Base-by-base conservation (phyloP, 2,797 vertebrate genomes). In the Argentina silus region DNA sequence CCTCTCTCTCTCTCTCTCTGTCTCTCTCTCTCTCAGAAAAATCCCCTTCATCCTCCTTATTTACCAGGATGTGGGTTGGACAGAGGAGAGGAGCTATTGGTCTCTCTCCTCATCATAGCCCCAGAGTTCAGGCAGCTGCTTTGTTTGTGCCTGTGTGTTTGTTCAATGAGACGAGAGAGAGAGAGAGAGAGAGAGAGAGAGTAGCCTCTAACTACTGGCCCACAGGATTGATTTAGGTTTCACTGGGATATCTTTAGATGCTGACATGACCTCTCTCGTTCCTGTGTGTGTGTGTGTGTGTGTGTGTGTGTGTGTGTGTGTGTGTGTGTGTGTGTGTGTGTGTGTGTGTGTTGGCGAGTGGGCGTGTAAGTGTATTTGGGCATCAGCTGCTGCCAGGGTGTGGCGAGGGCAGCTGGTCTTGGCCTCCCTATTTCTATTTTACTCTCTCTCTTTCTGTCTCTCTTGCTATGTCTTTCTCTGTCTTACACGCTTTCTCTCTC, bases 341-440 rank as follows among this genome's bases (percentile, higher is more conserved):
- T 62, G 67, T 27, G 62, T 70, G 70, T 19, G 72, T 60, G 74
- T 75, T 19, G 6, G 62, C 19, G 61, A 45, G 51, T 15, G 50
- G 55, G 61, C 65, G 70, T 45, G 50, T 65, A n/a, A 19, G 45
- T 57, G 15, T 69, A 48, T 73, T 17, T 11, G 53, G 51, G 51
- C 74, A 64, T 77, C 78, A 80, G 81, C 75, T 80, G 72, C 72
- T 59, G 50, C 53, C 53, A 65, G 80, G 80, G 77, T 57, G 74
- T 19, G 77, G 71, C 72, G 45, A 42, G 17, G 69, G 77, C 67
- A 76, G 69, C 80, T 78, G 73, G 21, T 57, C 65, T 44, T 23
- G 42, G 27, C 47, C 11, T 56, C 66, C 7, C 21, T 44, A 21
- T 45, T 50, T 55, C 61, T 56, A 45, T 51, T 72, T 51, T 5